Base-by-base conservation (phyloP, 2,888 invertebrate genomes). In the Ichneumoninae sp. region DNA sequence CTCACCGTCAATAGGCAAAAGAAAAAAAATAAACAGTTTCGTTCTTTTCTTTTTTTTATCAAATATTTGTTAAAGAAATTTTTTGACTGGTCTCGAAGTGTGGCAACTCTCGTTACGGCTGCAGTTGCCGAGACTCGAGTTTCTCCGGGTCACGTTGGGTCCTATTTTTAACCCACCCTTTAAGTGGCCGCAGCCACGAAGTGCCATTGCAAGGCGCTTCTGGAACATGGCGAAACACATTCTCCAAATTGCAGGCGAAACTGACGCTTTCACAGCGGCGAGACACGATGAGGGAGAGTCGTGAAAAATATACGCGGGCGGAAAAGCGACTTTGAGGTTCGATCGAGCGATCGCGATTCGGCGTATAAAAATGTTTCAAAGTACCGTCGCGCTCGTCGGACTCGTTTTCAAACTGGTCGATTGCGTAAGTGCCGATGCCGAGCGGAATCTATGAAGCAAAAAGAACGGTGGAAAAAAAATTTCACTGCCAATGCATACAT, bases 381-480 rank as follows among this genome's bases (percentile, higher is more conserved):
- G 86, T 80, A 70, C 80, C 75, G 36, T 5, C 60, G 76, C 40
- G 85, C 86, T 86, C 86, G 86, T 80, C 82, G 75, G 82, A 77
- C 86, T 86, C 87, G 82, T 90, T 89, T 88, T 89, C 87, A 88
- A 89, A 89, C 88, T 82, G 86, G 87, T 89, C 86, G 87, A 89
- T 90, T 89, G 88, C 88, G 86, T 88, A 89, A 90, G 87, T 79
- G 87, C 86, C 83, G 79, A 87, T 86, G 80, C 33, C 70, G 65
- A 68, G 57, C 69, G 40, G 79, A 70, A 54, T 50, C 40, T 44
- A 77, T 26, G 72, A 44, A 70, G 72, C 19, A 66, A 77, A 80
- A 80, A 33, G 44, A 74, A 65, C 13, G 30, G 6, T 40, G 68
- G 36, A 40, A 52, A 57, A 36, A 60, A 22, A n/a, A 16, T 47